These are phyloP conservation scores for Thunnus thynnus DNA, from an alignment of 2,113 vertebrate genomes.

Conservation along the genomic window DNA sequence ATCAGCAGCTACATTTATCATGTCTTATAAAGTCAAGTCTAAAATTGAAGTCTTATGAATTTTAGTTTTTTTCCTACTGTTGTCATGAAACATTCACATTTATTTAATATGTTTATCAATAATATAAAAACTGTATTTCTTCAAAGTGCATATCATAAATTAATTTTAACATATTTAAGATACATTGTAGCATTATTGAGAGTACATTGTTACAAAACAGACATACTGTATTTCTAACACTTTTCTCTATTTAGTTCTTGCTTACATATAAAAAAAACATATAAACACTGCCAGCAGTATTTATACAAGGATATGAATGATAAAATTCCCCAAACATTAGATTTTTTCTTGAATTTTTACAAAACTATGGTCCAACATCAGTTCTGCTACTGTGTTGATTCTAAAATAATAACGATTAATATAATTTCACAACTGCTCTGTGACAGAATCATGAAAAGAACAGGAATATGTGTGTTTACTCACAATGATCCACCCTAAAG, in stretches of 20 bases:
- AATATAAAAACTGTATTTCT: background rate
- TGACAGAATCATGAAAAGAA: slow-evolving; percentile 40
- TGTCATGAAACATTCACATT: background rate
- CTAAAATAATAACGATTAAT: slow-evolving; percentile 17
- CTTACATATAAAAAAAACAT: background rate
- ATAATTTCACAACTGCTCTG: slow-evolving; percentile 26
- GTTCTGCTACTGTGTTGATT: background rate
- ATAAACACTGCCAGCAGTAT: background rate
- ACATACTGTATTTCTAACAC: too few relatives aligned
- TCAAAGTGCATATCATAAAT: too few relatives aligned
- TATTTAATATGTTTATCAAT: background rate
- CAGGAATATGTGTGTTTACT: slow-evolving; percentile 62
- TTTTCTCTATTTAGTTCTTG: background rate
- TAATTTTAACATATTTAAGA: too few relatives aligned
- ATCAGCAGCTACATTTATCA: background rate
- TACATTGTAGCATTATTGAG: background rate
- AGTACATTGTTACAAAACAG: background rate
- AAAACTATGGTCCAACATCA: background rate
- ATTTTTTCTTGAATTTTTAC: slow-evolving; percentile 4
- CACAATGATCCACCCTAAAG: slow-evolving; percentile 64
- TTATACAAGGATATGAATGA: too few relatives aligned
- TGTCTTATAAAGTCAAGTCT: too few relatives aligned
- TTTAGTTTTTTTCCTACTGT: background rate
- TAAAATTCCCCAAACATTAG: background rate
- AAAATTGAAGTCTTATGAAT: background rate